Base-by-base conservation (phyloP, 2,113 vertebrate genomes). In the Triplophysa tibetana region DNA sequence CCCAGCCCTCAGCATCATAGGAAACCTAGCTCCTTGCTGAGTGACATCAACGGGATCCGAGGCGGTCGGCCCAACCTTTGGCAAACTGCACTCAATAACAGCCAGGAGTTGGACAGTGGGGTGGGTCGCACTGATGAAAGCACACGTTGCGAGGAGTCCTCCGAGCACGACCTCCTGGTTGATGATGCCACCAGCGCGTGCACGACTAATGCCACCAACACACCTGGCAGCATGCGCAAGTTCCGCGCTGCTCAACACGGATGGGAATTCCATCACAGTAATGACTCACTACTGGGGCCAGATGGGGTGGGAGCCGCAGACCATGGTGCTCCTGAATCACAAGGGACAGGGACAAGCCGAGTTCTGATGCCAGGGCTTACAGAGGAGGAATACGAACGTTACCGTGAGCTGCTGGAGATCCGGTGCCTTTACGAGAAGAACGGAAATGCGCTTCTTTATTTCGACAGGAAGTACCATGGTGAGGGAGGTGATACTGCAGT, bases 61-160 rank as follows among this genome's bases (percentile, higher is more conserved):
- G 68, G 73, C 78, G 85, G 79, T 78, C 81, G 2, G 66, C 45
- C 48, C 21, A 72, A 50, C 26, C 43, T 75, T 56, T 60, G 78
- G 76, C 79, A 80, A 33, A 84, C 89, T 0, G 86, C 82, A 0
- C 87, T 92, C 69, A 91, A 87, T 73, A 91, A 92, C 82, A 95
- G 95, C 90, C 95, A 94, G 88, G 95, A 96, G 79, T 88, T 94
- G 84, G 95, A 96, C 89, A 96, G 95, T 0, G 95, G 95, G 0
- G 92, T 95, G 24, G 95, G 95, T 14, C 91, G 94, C 11, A 96
- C 95, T 0, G 94, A 96, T 0, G 94, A 95, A 80, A 96, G 95
- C 87, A 94, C 94, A 0, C 92, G 94, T 43, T 94, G 93, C 0
- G 94, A 96, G 81, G 94, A 96, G 90, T 94, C 93, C 52, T 95